phyloP scores from a whole-genome alignment of 2,888 invertebrate species.

The Himalopsyche japonica region DNA sequence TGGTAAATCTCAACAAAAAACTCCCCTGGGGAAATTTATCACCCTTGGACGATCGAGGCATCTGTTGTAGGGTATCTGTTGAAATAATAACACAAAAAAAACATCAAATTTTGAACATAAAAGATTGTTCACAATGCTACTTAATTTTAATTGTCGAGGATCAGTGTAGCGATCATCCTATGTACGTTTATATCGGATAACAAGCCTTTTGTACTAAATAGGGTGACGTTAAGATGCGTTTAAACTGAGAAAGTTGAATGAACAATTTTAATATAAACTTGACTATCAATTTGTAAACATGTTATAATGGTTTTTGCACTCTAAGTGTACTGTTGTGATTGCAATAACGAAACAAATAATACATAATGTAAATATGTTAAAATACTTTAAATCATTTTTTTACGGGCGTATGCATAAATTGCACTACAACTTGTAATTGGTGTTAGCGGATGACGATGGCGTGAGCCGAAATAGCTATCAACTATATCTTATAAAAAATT shows the following conservation, averaged over 20 bases:
- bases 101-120: background rate
- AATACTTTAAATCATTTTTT: too few species aligned
- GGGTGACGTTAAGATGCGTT: background rate
- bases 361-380: too few species aligned
- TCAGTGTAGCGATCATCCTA: background rate
- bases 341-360: too few species aligned
- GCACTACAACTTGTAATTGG: too few species aligned
- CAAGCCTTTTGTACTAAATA: background rate
- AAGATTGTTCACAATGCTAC: background rate
- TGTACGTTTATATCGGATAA: background rate
- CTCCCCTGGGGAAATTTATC: background rate
- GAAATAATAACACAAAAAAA: background rate
- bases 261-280: background rate
- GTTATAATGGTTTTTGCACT: too few species aligned
- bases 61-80: background rate
- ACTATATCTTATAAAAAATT: too few species aligned
- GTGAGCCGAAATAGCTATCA: too few species aligned
- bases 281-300: too few species aligned
- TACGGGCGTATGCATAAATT: too few species aligned
- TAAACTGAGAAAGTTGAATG: background rate
- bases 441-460: too few species aligned
- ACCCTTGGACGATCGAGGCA: background rate
- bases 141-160: background rate
- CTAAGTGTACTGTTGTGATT: too few species aligned
- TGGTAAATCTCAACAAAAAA: background rate